phyloP scores from a whole-genome alignment of 2,797 vertebrate species.

The Cygnus olor region DNA sequence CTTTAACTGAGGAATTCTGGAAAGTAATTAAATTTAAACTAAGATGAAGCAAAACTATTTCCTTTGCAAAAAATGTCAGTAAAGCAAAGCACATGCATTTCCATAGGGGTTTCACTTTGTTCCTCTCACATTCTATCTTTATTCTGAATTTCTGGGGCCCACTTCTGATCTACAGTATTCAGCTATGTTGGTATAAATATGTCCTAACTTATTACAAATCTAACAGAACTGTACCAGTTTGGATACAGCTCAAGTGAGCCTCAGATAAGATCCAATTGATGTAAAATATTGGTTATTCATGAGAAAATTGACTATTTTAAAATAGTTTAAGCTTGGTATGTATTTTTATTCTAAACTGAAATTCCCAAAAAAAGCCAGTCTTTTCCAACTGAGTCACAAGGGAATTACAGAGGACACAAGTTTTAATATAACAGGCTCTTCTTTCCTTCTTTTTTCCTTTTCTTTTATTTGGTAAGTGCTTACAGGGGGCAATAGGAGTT shows the following conservation, averaged over 20 bases:
- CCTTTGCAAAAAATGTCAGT: not conserved
- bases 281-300: not conserved
- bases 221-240: not conserved
- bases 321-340: not conserved
- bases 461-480: not conserved
- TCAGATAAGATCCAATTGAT: not conserved
- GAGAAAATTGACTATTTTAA: not conserved
- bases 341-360: not conserved
- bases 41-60: not conserved
- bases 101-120: not conserved
- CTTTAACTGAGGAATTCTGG: not conserved
- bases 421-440: not conserved
- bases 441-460: too few relatives aligned
- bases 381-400: not conserved
- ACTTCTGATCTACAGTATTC: accelerated
- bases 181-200: not conserved
- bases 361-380: not conserved
- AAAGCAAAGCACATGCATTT: not conserved
- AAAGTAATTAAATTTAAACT: not conserved
- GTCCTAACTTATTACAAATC: not conserved
- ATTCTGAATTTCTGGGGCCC: not conserved
- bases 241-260: not conserved
- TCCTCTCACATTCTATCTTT: not conserved
- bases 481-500: not conserved
- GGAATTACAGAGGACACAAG: not conserved